These are phyloP conservation scores for Agonopterix subpropinquella DNA, from an alignment of 2,888 invertebrate genomes.

Conservation along the genomic window DNA sequence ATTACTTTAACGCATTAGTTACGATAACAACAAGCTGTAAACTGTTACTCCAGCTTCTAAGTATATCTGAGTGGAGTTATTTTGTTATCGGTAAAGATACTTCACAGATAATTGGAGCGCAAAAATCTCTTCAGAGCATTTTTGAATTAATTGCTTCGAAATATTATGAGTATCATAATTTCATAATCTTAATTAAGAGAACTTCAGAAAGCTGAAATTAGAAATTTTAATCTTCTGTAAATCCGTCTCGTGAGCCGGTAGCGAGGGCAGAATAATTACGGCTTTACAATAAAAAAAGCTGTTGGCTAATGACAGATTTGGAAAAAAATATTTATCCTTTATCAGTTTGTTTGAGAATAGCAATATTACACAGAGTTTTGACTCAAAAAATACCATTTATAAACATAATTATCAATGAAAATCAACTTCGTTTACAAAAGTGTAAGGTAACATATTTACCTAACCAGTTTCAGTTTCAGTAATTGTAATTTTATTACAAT, in stretches of 20 bases:
- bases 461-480: too few species aligned
- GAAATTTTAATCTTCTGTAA: slow-evolving; percentile 62
- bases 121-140: slow-evolving; percentile 48
- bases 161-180: slow-evolving; percentile 71
- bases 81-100: slow-evolving; percentile 26
- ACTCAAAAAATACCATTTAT: too few species aligned
- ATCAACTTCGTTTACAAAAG: too few species aligned
- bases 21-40: not conserved
- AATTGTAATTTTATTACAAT: too few species aligned
- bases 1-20: too few species aligned
- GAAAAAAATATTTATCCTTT: too few species aligned
- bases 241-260: slow-evolving; percentile 36
- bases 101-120: slow-evolving; percentile 50
- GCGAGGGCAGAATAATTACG: slow-evolving; percentile 38
- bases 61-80: slow-evolving; percentile 21
- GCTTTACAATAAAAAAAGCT: not conserved
- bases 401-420: too few species aligned
- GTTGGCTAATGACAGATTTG: too few species aligned
- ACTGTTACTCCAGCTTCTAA: slow-evolving; percentile 7
- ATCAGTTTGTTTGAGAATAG: too few species aligned
- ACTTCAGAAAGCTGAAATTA: slow-evolving; percentile 60
- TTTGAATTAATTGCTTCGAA: slow-evolving; percentile 67
- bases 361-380: too few species aligned
- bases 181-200: slow-evolving; percentile 70
- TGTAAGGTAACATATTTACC: too few species aligned